Base-by-base conservation (phyloP, 2,797 vertebrate species). In the Crocidura indochinensis region DNA sequence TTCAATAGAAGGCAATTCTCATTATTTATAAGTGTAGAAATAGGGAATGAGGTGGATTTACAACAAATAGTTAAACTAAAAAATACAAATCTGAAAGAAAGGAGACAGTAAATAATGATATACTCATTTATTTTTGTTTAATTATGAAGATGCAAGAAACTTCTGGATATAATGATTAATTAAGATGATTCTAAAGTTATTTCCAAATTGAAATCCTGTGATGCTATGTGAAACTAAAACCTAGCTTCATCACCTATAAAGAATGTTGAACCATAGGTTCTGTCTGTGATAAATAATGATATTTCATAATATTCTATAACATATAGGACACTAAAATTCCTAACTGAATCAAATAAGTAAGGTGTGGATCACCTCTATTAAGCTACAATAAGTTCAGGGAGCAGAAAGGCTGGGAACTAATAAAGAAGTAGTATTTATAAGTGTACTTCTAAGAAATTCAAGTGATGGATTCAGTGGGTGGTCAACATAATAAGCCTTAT, bases 121-220 rank as follows among this genome's bases (percentile, higher is more conserved):
- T n/a, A 12, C 15, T 91, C 51, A 0, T 17, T 19, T 64, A 29
- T 26, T 80, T 94, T 79, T 85, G 27, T 75, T 83, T 62, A 82
- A 72, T 60, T 47, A 17, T 27, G 80, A 91, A 84, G 49, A 88
- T 72, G 24, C 77, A 67, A 49, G 87, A 79, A 76, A 46, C 83
- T 88, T 93, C 74, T 76, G 47, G 62, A 15, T 27, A n/a, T 24
- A 85, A 65, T 72, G 51, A 44, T 38, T 38, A 31, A 8, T 47
- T 88, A 31, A 93, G 38, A 38, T 38, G 38, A 38, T 38, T 38
- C 38, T 5, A 75, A 78, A 88, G 4, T 24, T 64, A n/a, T 20
- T 62, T 87, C 8, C 26, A 74, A 31, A 73, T 73, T 46, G 20
- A 31, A 47, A 91, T 83, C 91, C 65, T 38, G 17, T 74, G 81